A percentile compares a stretch with the other conserved stretches of the same genome.
Evolutionary conservation across 2,113 vertebrate species (phyloP).

Genomic region (Podarcis raffonei): DNA sequence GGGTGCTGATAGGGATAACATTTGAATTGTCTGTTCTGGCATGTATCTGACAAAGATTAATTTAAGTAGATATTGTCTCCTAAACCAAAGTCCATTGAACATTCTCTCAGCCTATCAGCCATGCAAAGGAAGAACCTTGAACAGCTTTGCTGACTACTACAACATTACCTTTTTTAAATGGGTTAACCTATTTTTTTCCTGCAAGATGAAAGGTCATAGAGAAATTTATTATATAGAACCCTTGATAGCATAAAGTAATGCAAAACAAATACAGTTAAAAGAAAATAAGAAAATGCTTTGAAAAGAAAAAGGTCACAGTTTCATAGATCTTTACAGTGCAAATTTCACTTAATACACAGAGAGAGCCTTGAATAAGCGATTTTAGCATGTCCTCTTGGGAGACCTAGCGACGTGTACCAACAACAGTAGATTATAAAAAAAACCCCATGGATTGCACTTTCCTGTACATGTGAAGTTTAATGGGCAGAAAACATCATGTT

Average conservation of each 20-base stretch:
- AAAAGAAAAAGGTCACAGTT: conserved; percentile 5
- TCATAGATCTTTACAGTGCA: conserved; percentile 17
- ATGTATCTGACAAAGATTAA: conserved; percentile 75
- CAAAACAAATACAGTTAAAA: conserved; percentile 48
- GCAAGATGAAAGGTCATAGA: conserved; percentile 70
- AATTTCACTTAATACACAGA: conserved; percentile 47
- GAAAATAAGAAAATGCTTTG: conserved; percentile 58
- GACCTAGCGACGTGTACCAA: not conserved
- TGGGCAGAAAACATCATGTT: not conserved
- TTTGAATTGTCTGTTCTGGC: conserved; percentile 71
- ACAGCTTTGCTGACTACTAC: conserved; percentile 69
- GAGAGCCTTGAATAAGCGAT: not conserved
- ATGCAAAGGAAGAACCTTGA: conserved; percentile 67
- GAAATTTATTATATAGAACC: conserved; percentile 69
- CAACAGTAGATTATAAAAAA: conserved; percentile 36
- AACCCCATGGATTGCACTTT: not conserved
- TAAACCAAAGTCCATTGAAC: conserved; percentile 73
- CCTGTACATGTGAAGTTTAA: fast-evolving
- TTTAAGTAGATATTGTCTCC: conserved; percentile 74
- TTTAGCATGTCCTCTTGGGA: not conserved
- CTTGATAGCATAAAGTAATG: conserved; percentile 65
- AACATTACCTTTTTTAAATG: conserved; percentile 67
- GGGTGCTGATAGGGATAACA: conserved; percentile 64
- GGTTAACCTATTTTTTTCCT: conserved; percentile 69
- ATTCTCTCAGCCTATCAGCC: conserved; percentile 70